Evolutionary conservation across 2,888 invertebrate genomes (phyloP).

Genomic region (Meliscaeva auricollis): DNA sequence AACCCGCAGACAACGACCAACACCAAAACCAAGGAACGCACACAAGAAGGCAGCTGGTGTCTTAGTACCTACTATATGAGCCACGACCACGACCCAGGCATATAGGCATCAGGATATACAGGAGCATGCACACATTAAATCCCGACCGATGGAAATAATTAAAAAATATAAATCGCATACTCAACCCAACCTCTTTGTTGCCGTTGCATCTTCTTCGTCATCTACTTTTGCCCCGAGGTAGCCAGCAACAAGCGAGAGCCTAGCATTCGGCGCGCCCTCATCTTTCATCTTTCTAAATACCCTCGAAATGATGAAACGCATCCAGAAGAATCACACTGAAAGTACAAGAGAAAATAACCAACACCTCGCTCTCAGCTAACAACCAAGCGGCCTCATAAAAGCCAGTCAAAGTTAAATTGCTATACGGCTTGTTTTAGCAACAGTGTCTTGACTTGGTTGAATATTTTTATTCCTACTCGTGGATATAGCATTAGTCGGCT

Average conservation of each 20-base stretch:
- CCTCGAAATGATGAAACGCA: constrained; percentile 57
- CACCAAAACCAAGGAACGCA: background rate
- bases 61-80: too few relatives aligned
- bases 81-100: background rate
- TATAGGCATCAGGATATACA: constrained; percentile 27
- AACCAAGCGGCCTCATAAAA: constrained; percentile 42
- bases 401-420: constrained; percentile 60
- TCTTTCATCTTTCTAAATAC: constrained; percentile 76
- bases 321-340: constrained; percentile 22
- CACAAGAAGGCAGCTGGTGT: background rate
- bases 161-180: constrained; percentile 76
- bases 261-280: constrained; percentile 56
- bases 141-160: constrained; percentile 73
- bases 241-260: constrained; percentile 6
- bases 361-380: background rate
- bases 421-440: constrained; percentile 54
- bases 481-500: constrained; percentile 40
- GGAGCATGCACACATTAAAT: constrained; percentile 69
- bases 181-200: constrained; percentile 66
- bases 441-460: constrained; percentile 4
- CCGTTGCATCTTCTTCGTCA: background rate
- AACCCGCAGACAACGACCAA: constrained; percentile 60
- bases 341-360: constrained; percentile 12
- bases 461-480: too few relatives aligned
- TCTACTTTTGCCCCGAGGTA: constrained; percentile 57